Base-by-base conservation (phyloP, 2,113 vertebrate species). In the Diphyllodes magnificus region DNA sequence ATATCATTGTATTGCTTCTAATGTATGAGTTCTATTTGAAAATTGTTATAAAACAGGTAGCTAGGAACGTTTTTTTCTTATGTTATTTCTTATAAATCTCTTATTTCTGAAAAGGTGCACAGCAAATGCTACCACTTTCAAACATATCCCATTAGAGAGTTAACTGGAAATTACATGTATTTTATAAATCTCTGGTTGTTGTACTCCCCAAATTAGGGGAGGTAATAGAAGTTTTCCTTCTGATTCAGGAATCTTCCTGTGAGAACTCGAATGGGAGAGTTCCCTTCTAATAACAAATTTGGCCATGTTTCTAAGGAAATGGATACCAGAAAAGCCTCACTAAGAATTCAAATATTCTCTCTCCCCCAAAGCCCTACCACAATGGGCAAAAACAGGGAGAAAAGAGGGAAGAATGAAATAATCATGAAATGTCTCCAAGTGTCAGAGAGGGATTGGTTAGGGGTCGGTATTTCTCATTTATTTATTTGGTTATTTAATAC, bases 221-320 rank as follows among this genome's bases (percentile, higher is more conserved):
- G 31, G n/a, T n/a, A 60, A 70, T 56, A 27, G 12, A 86, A 49
- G 72, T 94, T 73, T 70, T 45, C 20, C 39, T 93, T 79, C 63
- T 51, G 37, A 37, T 76, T 77, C 87, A 57, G 57, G 64, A 75
- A 59, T 75, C 44, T 79, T 84, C 35, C 15, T 73, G 10, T 77
- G 61, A 93, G 51, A 90, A 71, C 22, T 83, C 72, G 76, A 25
- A 69, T 6, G 95, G 37, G 35, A 87, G 82, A 56, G 35, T 86
- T 40, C 30, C n/a, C n/a, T 51, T 80, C 79, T 92, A 96, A 90
- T 86, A 93, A 78, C 23, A 50, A 1, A 2, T 42, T 88, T 88
- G 81, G 87, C 71, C 49, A 77, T 51, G 71, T 72, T 94, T 95
- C 90, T 97, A 86, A 93, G 88, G 68, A 93, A 96, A 91, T 4